Evolutionary conservation across 2,888 invertebrate species (phyloP), one percentile per base, ranked within the genome.

Genomic region (Branchellion lobata): DNA sequence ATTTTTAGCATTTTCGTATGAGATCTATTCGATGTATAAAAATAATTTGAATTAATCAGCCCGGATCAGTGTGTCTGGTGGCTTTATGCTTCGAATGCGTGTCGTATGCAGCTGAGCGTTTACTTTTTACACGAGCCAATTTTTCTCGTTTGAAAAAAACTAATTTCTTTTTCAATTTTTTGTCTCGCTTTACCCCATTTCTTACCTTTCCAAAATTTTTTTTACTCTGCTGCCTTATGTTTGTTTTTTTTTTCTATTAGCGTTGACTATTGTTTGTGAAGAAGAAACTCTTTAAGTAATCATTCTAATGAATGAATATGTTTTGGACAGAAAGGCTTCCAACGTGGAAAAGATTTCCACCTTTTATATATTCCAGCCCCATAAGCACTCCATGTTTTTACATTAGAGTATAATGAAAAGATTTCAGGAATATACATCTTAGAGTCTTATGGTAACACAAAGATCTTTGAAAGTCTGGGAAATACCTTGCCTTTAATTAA

Each of bases 341-440:
- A 57, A 57, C 11, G 5, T 57, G 61, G 21, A 57, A 57, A 57
- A 57, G 61, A n/a, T 14, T 57, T 57, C 21, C n/a, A 57, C n/a
- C 61, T 57, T 57, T 57, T 57, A 57, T 57, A 57, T 57, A 57
- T 57, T 57, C 61, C 5, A 57, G 61, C 61, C 61, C 61, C 21
- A 57, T n/a, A 57, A 14, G 61, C 21, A 24, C 61, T 57, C 5
- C 61, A 24, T 57, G 21, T 57, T 14, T 57, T 57, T n/a, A 57
- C 61, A 57, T 57, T 57, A 57, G 5, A 57, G 61, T 5, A 57
- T 57, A 57, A 57, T 57, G 61, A 57, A 57, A 57, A n/a, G 61
- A 57, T 57, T 57, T n/a, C 61, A 57, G 3, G 61, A 18, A n/a
- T 24, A n/a, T 57, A 57, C 61, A 57, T 57, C 61, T 57, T 57